Base-by-base conservation (phyloP, 2,113 vertebrate genomes). In the Aptenodytes forsteri region DNA sequence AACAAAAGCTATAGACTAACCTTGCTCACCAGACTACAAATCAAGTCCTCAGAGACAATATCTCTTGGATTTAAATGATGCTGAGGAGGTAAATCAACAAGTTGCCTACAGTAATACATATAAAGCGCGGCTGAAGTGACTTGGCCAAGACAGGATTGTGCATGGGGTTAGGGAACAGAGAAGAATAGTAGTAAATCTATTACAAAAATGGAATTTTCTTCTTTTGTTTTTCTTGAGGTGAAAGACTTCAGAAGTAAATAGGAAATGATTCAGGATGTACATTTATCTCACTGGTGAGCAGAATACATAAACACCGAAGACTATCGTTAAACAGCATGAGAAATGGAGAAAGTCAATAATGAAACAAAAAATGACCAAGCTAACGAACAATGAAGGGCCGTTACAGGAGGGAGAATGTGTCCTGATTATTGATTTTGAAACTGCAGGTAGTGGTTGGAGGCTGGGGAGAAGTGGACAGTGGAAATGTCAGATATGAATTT, bases 401-500 rank as follows among this genome's bases (percentile, higher is more conserved):
- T 75, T 32, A 47, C 46, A 90, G 62, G 67, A 71, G 62, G 40
- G 52, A 75, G 46, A 66, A 50, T 23, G 56, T 49, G 47, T 72
- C 87, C 69, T n/a, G 73, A 16, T 23, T 84, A 92, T 67, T 87
- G 86, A 93, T 77, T 75, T 61, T 61, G 71, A 61, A 83, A 42
- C 79, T 70, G 71, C 84, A 77, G 95, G 83, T 69, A 77, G 64
- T 54, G 67, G 49, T 69, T 82, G 66, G 50, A 83, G 83, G 40
- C 81, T 71, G 55, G 42, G 61, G 70, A 87, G 83, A 87, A 62
- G 67, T 64, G 95, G 93, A 71, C 83, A 90, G 84, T 38, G 44
- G 64, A 95, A 72, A 94, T 81, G 78, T 72, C 83, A 92, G 59
- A 72, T 81, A 84, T 25, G 52, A 85, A 89, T 91, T 58, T 90